Conservation (phyloP, 2,113 vertebrate species). For the Pterophyllum scalare region DNA sequence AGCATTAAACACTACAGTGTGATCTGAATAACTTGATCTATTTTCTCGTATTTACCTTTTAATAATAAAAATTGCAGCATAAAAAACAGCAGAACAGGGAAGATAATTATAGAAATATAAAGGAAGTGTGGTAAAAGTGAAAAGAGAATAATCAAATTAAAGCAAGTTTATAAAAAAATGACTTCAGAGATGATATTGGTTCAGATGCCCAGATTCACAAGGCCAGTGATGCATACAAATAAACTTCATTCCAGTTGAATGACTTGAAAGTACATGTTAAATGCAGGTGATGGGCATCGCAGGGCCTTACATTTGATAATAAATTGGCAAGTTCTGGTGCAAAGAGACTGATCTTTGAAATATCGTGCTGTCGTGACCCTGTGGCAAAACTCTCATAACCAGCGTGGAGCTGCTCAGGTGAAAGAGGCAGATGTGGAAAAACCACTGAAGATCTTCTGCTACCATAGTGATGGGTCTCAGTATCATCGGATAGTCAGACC, state of each 20-base stretch:
- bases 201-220: background rate
- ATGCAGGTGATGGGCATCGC: background rate
- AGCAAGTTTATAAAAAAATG: background rate
- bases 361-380: background rate
- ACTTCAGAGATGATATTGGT: background rate
- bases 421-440: background rate
- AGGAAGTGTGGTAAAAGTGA: background rate
- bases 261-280: background rate
- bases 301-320: background rate
- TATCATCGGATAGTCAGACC: background rate
- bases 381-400: background rate
- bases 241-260: background rate
- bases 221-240: background rate
- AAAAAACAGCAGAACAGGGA: background rate
- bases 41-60: slow-evolving; percentile 1
- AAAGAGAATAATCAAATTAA: background rate
- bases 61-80: slow-evolving; percentile 21
- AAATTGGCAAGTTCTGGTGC: background rate
- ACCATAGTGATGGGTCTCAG: background rate
- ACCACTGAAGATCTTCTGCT: background rate
- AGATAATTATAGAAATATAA: background rate
- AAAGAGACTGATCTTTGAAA: background rate
- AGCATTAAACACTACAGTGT: slow-evolving; percentile 26
- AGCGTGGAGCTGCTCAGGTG: background rate
- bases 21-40: slow-evolving; percentile 25